Conservation (phyloP, 2,797 vertebrate species). For the Molossus alvarezi region DNA sequence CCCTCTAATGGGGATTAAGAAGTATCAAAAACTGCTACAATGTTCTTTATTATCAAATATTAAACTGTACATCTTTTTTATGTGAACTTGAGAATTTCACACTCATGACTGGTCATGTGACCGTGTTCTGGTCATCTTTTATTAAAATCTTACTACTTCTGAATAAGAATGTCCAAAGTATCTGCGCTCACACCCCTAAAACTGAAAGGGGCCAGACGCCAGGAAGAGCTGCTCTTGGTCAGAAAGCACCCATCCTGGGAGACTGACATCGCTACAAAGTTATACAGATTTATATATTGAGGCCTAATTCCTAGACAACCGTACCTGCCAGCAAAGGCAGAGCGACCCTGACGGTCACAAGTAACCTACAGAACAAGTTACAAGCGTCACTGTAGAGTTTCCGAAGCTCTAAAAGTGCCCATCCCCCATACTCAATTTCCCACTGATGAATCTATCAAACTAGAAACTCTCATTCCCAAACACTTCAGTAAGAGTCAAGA, state of each 20-base stretch:
- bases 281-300: neutral
- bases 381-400: conserved; percentile 45
- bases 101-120: conserved; percentile 23
- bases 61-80: conserved; percentile 61
- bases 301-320: conserved; percentile 45
- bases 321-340: conserved; percentile 10
- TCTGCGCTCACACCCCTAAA: neutral
- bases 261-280: neutral
- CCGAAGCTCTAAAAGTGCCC: conserved; percentile 54
- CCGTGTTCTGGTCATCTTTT: neutral
- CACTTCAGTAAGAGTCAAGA: conserved; percentile 49
- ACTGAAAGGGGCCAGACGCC: neutral
- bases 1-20: conserved; percentile 56
- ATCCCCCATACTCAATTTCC: conserved; percentile 48
- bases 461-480: conserved; percentile 30
- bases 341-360: neutral
- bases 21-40: conserved; percentile 52
- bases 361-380: conserved; percentile 33
- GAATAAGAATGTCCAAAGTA: conserved; percentile 56
- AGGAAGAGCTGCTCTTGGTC: neutral
- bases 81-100: conserved; percentile 49
- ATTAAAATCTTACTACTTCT: conserved; percentile 51
- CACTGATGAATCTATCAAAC: conserved; percentile 62
- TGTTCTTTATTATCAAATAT: conserved; percentile 63
- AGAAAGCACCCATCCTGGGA: neutral